phyloP scores from a whole-genome alignment of 1,140 invertebrate genomes.

The Drosophila serrata region DNA sequence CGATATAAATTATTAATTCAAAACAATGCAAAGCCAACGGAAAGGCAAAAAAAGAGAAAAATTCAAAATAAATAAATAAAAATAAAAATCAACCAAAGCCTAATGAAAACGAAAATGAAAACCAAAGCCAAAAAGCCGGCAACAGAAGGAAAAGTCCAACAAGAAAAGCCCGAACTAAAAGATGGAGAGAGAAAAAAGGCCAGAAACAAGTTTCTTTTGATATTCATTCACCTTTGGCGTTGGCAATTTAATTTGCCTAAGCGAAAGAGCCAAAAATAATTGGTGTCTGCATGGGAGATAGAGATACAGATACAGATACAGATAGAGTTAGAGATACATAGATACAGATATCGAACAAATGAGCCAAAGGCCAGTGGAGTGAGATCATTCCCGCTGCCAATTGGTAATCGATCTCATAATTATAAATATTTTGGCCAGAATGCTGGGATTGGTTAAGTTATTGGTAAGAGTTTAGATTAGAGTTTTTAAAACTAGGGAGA shows the following conservation, averaged over 20 bases:
- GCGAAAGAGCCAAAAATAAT: constrained; percentile 22
- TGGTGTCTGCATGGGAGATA: constrained; percentile 8
- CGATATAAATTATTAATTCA: constrained; percentile 83
- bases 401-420: constrained; percentile 6
- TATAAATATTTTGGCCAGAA: background rate
- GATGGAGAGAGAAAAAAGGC: constrained; percentile 16
- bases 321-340: background rate
- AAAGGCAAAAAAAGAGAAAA: constrained; percentile 3
- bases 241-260: constrained; percentile 47
- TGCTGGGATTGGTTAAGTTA: background rate
- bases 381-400: constrained; percentile 7
- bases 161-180: constrained; percentile 17
- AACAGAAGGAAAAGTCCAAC: constrained; percentile 31
- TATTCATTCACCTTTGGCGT: constrained; percentile 31
- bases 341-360: constrained; percentile 7
- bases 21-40: constrained; percentile 66
- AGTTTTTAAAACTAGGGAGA: background rate
- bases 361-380: constrained; percentile 10
- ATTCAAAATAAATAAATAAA: constrained; percentile 6
- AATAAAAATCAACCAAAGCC: constrained; percentile 1
- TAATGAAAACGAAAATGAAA: constrained; percentile 29
- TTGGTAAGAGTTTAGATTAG: background rate
- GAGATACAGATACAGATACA: background rate
- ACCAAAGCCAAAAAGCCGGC: constrained; percentile 31
- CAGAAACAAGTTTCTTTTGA: constrained; percentile 40